These are phyloP conservation scores for Dryocosmus kuriphilus DNA, from an alignment of 2,888 invertebrate genomes.

Conservation along the genomic window DNA sequence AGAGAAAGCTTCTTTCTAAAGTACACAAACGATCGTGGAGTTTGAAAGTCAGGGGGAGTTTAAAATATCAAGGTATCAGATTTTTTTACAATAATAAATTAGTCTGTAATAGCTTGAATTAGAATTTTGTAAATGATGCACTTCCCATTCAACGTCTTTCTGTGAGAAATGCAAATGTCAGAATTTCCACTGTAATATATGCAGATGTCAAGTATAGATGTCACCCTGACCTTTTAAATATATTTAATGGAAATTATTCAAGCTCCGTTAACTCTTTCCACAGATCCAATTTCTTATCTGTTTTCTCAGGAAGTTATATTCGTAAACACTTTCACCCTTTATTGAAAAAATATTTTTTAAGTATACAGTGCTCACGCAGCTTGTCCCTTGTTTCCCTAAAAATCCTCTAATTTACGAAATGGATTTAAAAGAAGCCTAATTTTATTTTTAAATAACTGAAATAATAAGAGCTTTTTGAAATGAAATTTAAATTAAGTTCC, in stretches of 20 bases:
- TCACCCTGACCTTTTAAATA: conserved; percentile 5
- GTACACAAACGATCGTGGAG: not conserved
- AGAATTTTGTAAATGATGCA: not conserved
- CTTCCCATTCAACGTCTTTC: conserved; percentile 1
- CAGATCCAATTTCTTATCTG: not conserved
- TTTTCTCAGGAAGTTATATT: not conserved
- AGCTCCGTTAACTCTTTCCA: not conserved
- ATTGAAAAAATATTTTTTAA: too few relatives aligned
- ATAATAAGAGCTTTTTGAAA: too few relatives aligned
- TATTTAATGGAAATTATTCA: not conserved
- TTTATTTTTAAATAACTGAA: too few relatives aligned
- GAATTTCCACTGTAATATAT: not conserved
- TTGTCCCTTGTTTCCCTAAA: too few relatives aligned
- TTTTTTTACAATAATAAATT: not conserved
- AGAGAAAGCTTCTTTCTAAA: conserved; percentile 13
- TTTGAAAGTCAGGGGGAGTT: not conserved
- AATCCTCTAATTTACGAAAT: too few relatives aligned
- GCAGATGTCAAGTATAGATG: not conserved
- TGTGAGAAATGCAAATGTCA: conserved; percentile 12
- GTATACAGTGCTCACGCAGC: too few relatives aligned
- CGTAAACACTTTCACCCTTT: not conserved
- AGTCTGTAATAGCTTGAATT: not conserved
- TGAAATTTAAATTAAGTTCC: too few relatives aligned
- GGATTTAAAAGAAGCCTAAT: too few relatives aligned
- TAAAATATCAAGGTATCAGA: not conserved